phyloP scores from a whole-genome alignment of 1,140 invertebrate genomes.

The Agrilus planipennis region DNA sequence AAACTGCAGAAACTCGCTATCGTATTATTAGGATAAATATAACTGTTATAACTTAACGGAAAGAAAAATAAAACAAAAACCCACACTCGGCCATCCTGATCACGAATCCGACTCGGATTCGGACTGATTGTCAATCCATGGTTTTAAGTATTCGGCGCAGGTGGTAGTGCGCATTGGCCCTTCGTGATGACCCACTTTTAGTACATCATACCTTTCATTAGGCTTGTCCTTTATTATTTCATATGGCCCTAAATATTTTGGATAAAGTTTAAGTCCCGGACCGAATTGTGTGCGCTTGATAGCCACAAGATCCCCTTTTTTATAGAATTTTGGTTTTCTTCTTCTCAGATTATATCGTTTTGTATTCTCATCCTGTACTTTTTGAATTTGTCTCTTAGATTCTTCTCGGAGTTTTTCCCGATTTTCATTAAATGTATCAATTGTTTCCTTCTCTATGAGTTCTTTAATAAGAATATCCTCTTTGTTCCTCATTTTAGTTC shows the following conservation, averaged over 20 bases:
- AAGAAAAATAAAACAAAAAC: too few species aligned
- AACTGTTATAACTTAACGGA: too few species aligned
- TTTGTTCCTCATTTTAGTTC: slow-evolving; percentile 18
- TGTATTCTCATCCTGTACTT: slow-evolving; percentile 25
- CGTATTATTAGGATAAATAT: too few species aligned
- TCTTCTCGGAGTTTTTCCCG: slow-evolving; percentile 18
- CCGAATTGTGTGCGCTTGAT: slow-evolving; percentile 31
- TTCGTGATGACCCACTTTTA: slow-evolving; percentile 16
- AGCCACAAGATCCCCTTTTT: slow-evolving; percentile 25
- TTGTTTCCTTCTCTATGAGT: slow-evolving; percentile 9
- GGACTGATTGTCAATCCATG: slow-evolving; percentile 16
- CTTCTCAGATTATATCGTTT: slow-evolving; percentile 16
- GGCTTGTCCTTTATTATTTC: slow-evolving; percentile 17
- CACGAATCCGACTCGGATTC: slow-evolving; percentile 14
- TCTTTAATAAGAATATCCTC: slow-evolving; percentile 16
- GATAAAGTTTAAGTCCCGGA: slow-evolving; percentile 25
- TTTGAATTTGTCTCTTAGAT: slow-evolving; percentile 19
- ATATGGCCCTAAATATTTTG: slow-evolving; percentile 33
- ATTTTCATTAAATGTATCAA: slow-evolving; percentile 6
- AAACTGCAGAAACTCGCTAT: too few species aligned
- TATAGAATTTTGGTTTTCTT: slow-evolving; percentile 6
- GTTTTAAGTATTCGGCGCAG: slow-evolving; percentile 25
- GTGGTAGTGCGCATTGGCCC: slow-evolving; percentile 21
- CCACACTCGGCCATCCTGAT: too few species aligned
- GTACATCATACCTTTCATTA: slow-evolving; percentile 24